Evolutionary conservation across 2,113 vertebrate genomes (phyloP), one percentile per base, ranked within the genome.

Genomic region (Brachionichthys hirsutus): DNA sequence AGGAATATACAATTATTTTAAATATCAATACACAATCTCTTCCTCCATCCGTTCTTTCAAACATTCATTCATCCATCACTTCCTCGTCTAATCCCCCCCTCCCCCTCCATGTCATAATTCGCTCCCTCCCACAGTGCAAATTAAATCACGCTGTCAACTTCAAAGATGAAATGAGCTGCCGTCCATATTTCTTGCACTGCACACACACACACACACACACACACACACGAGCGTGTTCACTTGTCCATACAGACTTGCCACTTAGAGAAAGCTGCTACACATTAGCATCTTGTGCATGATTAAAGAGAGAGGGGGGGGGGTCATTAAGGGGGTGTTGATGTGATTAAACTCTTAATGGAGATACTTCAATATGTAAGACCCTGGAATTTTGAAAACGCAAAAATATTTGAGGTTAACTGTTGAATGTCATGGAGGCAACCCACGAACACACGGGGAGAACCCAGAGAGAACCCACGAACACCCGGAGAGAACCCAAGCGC

Each of bases 61-160:
- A 38, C 54, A 66, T 77, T 40, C 47, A 58, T 67, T 44, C 51
- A 70, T 75, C 58, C 34, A 70, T 73, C 63, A 65, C 49, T 34
- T 20, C 34, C 19, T 1, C 36, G 2, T 57, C 55, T 24, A 1
- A 10, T 49, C 30, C 50, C 51, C 43, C 48, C 40, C 22, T 15
- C 18, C 20, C 13, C 22, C 2, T 3, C 14, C 10, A 12, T 17
- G 14, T 1, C n/a, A 50, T 8, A 15, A 18, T 12, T 19, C 13
- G 5, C 53, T 3, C 19, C 36, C 12, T 54, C 20, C 40, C 55
- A n/a, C 2, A 7, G 12, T 10, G 17, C 68, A 78, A 82, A 85
- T 83, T 78, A 81, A 85, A 83, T 85, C 81, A 83, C 0, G 42
- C 68, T 73, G 78, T 85, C 63, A 75, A 38, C 68, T 67, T 77